Evolutionary conservation across 1,140 invertebrate genomes (phyloP).

Genomic region (Zelostemma sp.): DNA sequence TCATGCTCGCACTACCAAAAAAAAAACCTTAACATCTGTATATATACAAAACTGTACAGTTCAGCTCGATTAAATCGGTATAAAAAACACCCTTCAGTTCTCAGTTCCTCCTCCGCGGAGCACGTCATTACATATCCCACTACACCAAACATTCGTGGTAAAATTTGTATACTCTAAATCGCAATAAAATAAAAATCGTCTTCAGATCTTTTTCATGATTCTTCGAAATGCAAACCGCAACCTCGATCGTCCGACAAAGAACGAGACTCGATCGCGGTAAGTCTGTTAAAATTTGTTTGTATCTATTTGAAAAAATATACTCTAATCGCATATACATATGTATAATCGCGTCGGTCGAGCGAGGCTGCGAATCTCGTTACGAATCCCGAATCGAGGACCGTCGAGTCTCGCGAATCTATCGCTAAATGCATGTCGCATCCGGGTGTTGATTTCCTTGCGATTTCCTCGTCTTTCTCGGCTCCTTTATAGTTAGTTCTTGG

Average conservation of each 20-base stretch:
- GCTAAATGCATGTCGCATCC: conserved; percentile 71
- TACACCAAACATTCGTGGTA: conserved; percentile 23
- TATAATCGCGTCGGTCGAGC: conserved; percentile 23
- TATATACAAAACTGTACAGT: conserved; percentile 60
- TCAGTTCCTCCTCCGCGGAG: conserved; percentile 1
- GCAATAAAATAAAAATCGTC: too few relatives aligned
- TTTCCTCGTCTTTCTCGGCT: conserved; percentile 76
- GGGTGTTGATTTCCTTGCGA: conserved; percentile 80
- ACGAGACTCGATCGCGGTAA: conserved; percentile 7
- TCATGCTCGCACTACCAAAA: conserved; percentile 6
- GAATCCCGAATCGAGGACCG: conserved; percentile 6
- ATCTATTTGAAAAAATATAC: conserved; percentile 48
- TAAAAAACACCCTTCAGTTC: conserved; percentile 31
- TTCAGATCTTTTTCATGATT: not conserved
- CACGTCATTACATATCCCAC: conserved; percentile 14
- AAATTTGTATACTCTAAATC: not conserved
- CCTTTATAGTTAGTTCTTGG: conserved; percentile 76
- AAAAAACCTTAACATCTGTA: conserved; percentile 31
- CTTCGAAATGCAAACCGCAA: not conserved
- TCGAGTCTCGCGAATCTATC: conserved; percentile 24
- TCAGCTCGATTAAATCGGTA: conserved; percentile 41
- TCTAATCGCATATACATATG: conserved; percentile 50
- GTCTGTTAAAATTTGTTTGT: conserved; percentile 42
- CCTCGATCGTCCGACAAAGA: not conserved
- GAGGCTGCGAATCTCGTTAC: not conserved